phyloP scores from a whole-genome alignment of 2,888 invertebrate species.

The Alitta virens region DNA sequence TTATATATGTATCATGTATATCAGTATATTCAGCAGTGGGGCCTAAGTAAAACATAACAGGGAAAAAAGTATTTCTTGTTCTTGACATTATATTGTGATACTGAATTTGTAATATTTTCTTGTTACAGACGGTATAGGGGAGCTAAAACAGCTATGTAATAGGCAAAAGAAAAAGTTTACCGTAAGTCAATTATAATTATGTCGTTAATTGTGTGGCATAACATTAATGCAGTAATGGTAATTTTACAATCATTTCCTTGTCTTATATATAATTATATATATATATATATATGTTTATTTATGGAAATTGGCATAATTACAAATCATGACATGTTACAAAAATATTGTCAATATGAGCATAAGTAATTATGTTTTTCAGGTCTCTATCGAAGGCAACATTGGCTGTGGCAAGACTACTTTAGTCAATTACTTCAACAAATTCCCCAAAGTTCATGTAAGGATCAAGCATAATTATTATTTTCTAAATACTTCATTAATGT shows the following conservation, averaged over 20 bases:
- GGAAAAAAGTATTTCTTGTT: neutral
- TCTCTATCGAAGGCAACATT: conserved; percentile 55
- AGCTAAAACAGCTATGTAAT: conserved; percentile 2
- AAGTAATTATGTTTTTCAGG: conserved; percentile 30
- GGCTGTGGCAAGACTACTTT: conserved; percentile 54
- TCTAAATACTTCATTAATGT: too few relatives aligned
- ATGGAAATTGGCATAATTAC: too few relatives aligned
- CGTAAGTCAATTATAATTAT: conserved; percentile 1
- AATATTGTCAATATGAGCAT: neutral
- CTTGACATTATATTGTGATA: neutral
- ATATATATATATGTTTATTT: too few relatives aligned
- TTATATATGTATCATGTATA: too few relatives aligned
- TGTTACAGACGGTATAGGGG: conserved; percentile 8
- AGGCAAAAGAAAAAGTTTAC: conserved; percentile 11
- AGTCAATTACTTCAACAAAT: conserved; percentile 45
- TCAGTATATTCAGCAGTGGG: too few relatives aligned
- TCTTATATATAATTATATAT: neutral
- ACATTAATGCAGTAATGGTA: neutral
- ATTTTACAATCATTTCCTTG: neutral
- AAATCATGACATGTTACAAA: too few relatives aligned
- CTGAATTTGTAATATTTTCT: neutral
- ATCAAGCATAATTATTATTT: too few relatives aligned
- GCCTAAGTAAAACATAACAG: too few relatives aligned
- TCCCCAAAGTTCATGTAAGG: conserved; percentile 44
- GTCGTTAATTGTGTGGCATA: too few relatives aligned